Conservation (phyloP, 2,888 invertebrate genomes). For the Drosophila percnosoma region DNA sequence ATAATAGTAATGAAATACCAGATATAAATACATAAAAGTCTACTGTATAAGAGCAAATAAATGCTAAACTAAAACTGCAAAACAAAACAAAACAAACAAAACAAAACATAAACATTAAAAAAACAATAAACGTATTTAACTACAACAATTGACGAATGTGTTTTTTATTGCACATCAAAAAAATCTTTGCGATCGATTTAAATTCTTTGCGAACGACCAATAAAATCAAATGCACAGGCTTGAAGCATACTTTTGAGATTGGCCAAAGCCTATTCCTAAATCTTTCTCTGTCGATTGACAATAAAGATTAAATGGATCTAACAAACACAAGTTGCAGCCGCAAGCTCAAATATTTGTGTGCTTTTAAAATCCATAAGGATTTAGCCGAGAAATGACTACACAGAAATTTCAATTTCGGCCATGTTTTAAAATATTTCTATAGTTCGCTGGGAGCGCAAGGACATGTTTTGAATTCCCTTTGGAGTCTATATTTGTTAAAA, state of each 20-base stretch:
- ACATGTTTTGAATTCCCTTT: neutral
- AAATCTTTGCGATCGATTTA: neutral
- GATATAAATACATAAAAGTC: slow-evolving; percentile 58
- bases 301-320: neutral
- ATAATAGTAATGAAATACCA: slow-evolving; percentile 63
- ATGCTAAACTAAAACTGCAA: slow-evolving; percentile 61
- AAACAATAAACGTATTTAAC: slow-evolving; percentile 79
- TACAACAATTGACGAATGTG: slow-evolving; percentile 49
- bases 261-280: neutral
- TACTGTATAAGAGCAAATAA: slow-evolving; percentile 74
- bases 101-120: slow-evolving; percentile 32
- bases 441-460: neutral
- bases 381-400: neutral
- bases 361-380: neutral
- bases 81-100: slow-evolving; percentile 39
- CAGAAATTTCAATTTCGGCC: neutral
- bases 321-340: neutral
- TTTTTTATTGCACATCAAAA: neutral
- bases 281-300: neutral
- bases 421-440: neutral
- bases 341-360: neutral
- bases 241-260: slow-evolving; percentile 1
- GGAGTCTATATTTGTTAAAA: neutral
- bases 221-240: neutral
- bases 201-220: neutral